phyloP scores from a whole-genome alignment of 92 coral and sea anemone species.

The Paramuricea clavata region DNA sequence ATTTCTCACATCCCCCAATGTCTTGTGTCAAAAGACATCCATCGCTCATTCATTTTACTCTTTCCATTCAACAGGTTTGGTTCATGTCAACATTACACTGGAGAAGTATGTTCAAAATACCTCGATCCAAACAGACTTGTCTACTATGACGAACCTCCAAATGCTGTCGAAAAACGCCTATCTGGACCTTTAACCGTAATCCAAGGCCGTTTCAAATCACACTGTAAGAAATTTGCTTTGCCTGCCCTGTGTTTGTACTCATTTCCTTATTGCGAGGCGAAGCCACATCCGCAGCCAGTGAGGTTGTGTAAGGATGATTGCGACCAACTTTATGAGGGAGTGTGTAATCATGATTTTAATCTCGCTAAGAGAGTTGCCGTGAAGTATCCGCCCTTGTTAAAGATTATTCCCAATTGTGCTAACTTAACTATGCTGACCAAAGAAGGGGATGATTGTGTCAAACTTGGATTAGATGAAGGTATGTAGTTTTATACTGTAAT shows the following conservation, averaged over 20 bases:
- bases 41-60: background rate
- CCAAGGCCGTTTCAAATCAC: conserved; percentile 70
- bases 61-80: conserved; percentile 70
- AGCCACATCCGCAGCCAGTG: conserved; percentile 72
- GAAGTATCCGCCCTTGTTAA: conserved; percentile 52
- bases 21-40: too few species aligned
- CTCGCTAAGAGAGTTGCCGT: conserved; percentile 48
- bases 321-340: conserved; percentile 72
- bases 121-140: conserved; percentile 81
- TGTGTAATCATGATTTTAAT: conserved; percentile 78
- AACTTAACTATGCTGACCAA: conserved; percentile 60
- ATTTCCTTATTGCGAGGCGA: conserved; percentile 85
- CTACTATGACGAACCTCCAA: conserved; percentile 79
- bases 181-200: conserved; percentile 74
- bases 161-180: conserved; percentile 77
- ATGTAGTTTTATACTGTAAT: background rate
- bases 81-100: conserved; percentile 92
- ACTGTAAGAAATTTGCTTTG: conserved; percentile 83
- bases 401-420: conserved; percentile 86
- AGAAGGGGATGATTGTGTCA: conserved; percentile 73
- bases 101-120: conserved; percentile 75
- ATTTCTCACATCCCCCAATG: too few species aligned
- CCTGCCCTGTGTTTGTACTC: conserved; percentile 82
- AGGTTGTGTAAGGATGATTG: conserved; percentile 88
- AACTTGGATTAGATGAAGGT: conserved; percentile 62